Percentiles rank a stretch among this genome's conserved stretches.
Evolutionary conservation across 2,797 vertebrate species (phyloP).

Genomic region (Onychomys arenicola): DNA sequence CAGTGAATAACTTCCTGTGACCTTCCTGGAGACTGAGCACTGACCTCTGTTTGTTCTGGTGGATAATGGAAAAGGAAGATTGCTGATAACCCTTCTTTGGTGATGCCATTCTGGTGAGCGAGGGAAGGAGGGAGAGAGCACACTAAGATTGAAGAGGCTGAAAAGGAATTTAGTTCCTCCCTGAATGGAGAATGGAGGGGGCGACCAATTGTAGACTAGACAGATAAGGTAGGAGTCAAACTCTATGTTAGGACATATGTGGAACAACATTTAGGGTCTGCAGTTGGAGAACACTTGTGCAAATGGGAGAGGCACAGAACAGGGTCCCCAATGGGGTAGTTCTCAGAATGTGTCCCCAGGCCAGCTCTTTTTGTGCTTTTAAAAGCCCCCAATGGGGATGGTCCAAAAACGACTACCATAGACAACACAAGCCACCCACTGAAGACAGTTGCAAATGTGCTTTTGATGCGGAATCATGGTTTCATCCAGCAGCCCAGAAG

Average conservation of each 20-base stretch:
- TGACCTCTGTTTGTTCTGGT: neutral
- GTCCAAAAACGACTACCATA: neutral
- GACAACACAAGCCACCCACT: neutral
- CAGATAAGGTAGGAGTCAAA: neutral
- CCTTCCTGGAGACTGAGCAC: neutral
- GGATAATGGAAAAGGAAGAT: neutral
- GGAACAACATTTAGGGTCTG: neutral
- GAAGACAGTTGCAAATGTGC: neutral
- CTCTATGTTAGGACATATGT: neutral
- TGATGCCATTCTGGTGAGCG: neutral
- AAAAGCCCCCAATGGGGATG: neutral
- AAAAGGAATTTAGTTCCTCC: neutral
- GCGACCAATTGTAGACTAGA: neutral
- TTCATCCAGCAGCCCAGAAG: neutral
- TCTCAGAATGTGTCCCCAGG: neutral
- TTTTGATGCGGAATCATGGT: neutral
- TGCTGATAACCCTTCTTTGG: neutral
- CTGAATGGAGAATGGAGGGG: neutral
- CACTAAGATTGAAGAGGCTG: neutral
- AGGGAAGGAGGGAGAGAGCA: neutral
- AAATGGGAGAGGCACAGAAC: neutral
- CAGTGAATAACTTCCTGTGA: neutral
- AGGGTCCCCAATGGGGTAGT: neutral
- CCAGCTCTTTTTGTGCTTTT: neutral
- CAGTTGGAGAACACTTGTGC: neutral